These are phyloP conservation scores for Pseudeuparius sepicola DNA, from an alignment of 2,888 invertebrate genomes.

Conservation along the genomic window DNA sequence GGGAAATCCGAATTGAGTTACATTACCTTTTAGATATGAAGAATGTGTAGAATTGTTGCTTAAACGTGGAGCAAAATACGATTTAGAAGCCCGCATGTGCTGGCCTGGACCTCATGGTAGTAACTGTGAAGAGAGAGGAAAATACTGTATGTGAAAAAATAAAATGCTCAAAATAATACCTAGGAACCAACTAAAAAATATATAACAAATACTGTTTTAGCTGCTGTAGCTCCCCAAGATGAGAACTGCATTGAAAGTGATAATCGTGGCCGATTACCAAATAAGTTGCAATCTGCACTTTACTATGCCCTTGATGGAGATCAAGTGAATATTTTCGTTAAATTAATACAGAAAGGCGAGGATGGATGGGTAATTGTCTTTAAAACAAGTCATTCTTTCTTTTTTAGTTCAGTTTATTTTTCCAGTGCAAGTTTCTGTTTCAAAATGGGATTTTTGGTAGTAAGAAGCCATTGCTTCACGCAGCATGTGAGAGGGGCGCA, in stretches of 20 bases:
- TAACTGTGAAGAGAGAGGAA: conserved; percentile 59
- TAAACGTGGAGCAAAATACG: conserved; percentile 59
- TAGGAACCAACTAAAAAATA: too few relatives aligned
- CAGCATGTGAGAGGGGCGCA: conserved; percentile 61
- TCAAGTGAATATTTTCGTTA: conserved; percentile 56
- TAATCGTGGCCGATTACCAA: conserved; percentile 35
- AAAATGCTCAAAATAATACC: too few relatives aligned
- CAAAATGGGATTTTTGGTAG: conserved; percentile 43
- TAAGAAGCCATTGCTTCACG: conserved; percentile 53
- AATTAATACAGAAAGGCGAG: conserved; percentile 56
- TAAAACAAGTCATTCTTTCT: too few relatives aligned
- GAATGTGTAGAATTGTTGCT: conserved; percentile 58
- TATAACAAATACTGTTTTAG: too few relatives aligned
- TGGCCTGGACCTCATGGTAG: conserved; percentile 63
- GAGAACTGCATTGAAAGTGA: conserved; percentile 41
- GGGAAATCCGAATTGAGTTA: too few relatives aligned
- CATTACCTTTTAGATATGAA: conserved; percentile 49
- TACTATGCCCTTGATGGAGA: conserved; percentile 66
- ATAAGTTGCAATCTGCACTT: conserved; percentile 55
- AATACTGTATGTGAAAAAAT: conserved; percentile 49
- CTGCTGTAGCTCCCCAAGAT: conserved; percentile 40
- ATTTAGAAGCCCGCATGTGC: conserved; percentile 64
- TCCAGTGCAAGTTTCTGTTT: conserved; percentile 16
- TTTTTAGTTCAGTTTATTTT: too few relatives aligned
- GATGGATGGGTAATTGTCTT: conserved; percentile 52